These are phyloP conservation scores for Tridacna gigas DNA, from an alignment of 2,888 invertebrate species.

Conservation along the genomic window DNA sequence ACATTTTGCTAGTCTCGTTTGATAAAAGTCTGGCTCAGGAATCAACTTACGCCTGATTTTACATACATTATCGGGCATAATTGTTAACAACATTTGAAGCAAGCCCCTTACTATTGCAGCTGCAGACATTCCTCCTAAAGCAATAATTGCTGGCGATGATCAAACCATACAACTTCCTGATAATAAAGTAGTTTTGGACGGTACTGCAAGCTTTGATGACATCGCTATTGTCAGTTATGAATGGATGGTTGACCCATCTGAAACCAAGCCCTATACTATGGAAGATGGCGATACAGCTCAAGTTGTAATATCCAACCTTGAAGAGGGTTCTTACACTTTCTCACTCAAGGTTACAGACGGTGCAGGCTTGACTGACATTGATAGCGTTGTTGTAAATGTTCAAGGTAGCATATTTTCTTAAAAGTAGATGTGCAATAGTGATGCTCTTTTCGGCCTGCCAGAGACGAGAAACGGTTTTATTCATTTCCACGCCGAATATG, in stretches of 20 bases:
- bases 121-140: conserved; percentile 41
- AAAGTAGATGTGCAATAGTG: too few relatives aligned
- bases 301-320: conserved; percentile 15
- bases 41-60: too few relatives aligned
- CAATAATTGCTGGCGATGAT: conserved; percentile 47
- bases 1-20: too few relatives aligned
- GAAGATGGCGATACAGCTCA: neutral
- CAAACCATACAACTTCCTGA: conserved; percentile 29
- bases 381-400: conserved; percentile 40
- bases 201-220: conserved; percentile 38
- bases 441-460: too few relatives aligned
- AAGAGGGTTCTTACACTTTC: conserved; percentile 39
- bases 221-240: conserved; percentile 41
- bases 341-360: conserved; percentile 44
- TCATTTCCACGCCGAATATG: too few relatives aligned
- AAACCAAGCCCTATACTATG: neutral
- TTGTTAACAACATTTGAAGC: too few relatives aligned
- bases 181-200: conserved; percentile 29
- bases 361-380: conserved; percentile 41
- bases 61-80: too few relatives aligned
- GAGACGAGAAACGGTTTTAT: too few relatives aligned
- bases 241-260: conserved; percentile 27
- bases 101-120: conserved; percentile 8
- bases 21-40: too few relatives aligned
- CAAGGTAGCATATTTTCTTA: conserved; percentile 37